Base-by-base conservation (phyloP, 2,888 invertebrate genomes). In the Prenolepis imparis region DNA sequence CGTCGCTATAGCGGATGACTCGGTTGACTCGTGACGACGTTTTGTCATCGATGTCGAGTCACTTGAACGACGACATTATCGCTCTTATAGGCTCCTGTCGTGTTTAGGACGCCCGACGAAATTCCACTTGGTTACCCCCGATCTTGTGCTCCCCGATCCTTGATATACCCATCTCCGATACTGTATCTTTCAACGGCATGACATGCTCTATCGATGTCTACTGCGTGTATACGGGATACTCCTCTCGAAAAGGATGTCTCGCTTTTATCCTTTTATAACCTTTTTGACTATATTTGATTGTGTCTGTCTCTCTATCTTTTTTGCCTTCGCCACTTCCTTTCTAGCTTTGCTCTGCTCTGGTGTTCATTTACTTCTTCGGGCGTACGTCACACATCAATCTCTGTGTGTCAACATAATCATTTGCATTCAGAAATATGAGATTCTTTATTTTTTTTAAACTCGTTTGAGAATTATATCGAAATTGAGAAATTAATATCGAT, bases 131-230 rank as follows among this genome's bases (percentile, higher is more conserved):
- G 78, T 24, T 32, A 44, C 24, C 36, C 36, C 36, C 59, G 59
- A 59, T 72, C 59, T 70, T 70, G 41, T 32, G n/a, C 24, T 15
- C 55, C n/a, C 59, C 21, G 41, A 78, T 28, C 59, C 70, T 21
- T n/a, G 72, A 70, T 12, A 57, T 70, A 21, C 18, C 6, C 28
- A 66, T 78, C 70, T 88, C 88, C 85, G 82, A 89, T 88, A 83
- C 83, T 87, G 66, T 74, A 81, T 87, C 85, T 89, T 89, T 82
- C 89, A 88, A 83, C 85, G 85, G 81, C 89, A 87, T 72, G 88
- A 87, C 55, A 28, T 28, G 74, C 81, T 87, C 85, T 83, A 44
- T 80, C 73, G 36, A 80, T 78, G 78, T 80, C 59, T 70, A 68
- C 32, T 70, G 28, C n/a, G 39, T 67, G 12, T 52, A 32, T n/a